These are phyloP conservation scores for Poeciliopsis prolifica DNA, from an alignment of 2,113 vertebrate genomes.

Conservation along the genomic window DNA sequence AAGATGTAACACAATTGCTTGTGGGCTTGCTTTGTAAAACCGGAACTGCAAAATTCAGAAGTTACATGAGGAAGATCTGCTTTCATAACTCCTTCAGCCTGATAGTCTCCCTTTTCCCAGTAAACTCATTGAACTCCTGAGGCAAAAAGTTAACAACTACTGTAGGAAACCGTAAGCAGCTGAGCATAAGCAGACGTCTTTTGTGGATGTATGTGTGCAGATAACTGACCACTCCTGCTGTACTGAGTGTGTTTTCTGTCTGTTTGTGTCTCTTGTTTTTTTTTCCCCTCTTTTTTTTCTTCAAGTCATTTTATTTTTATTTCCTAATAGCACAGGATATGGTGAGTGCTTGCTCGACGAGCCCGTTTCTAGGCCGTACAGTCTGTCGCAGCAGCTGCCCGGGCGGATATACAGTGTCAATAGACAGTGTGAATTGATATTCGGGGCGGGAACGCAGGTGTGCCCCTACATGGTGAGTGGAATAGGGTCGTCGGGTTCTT, in stretches of 20 bases:
- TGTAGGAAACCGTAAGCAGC: neutral
- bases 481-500: slow-evolving; percentile 12
- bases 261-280: slow-evolving; percentile 72
- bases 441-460: slow-evolving; percentile 95
- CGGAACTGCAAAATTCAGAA: neutral
- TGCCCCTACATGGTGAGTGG: slow-evolving; percentile 98
- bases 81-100: neutral
- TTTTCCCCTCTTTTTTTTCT: slow-evolving; percentile 55
- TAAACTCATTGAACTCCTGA: slow-evolving; percentile 3
- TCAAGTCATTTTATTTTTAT: slow-evolving; percentile 79
- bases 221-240: slow-evolving; percentile 44
- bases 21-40: neutral
- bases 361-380: slow-evolving; percentile 89
- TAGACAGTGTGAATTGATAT: slow-evolving; percentile 99
- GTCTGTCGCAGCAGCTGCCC: slow-evolving; percentile 90
- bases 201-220: slow-evolving; percentile 40
- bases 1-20: neutral
- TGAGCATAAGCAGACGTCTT: slow-evolving; percentile 22
- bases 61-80: slow-evolving; percentile 22
- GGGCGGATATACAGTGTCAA: slow-evolving; percentile 94
- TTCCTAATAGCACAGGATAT: slow-evolving; percentile 92
- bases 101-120: neutral
- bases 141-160: neutral
- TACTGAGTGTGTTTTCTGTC: slow-evolving; percentile 72
- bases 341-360: slow-evolving; percentile 97